Conservation (phyloP, 2,888 invertebrate genomes). For the Andrena chrysosceles region DNA sequence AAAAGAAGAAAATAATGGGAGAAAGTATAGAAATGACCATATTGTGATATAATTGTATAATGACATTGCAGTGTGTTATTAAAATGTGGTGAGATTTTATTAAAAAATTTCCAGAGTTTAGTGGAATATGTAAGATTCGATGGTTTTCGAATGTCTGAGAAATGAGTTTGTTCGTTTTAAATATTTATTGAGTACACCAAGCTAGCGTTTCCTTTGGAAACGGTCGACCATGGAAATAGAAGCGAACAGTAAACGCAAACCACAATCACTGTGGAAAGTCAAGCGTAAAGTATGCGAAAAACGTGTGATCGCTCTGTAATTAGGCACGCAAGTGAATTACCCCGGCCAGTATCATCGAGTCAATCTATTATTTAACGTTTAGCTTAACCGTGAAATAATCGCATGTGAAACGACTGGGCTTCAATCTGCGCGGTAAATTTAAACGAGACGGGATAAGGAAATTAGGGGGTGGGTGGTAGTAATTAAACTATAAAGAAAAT, state of each 20-base stretch:
- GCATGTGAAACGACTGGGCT: constrained; percentile 9
- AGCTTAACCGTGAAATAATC: constrained; percentile 38
- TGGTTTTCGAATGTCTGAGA: too few species aligned
- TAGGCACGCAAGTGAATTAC: constrained; percentile 26
- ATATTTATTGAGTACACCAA: too few species aligned
- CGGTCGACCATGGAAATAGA: not conserved
- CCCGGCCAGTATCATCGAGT: constrained; percentile 9
- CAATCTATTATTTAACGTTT: constrained; percentile 50
- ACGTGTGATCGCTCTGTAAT: constrained; percentile 38
- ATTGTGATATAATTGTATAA: too few species aligned
- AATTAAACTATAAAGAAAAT: too few species aligned
- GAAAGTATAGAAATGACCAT: too few species aligned
- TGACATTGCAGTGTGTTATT: too few species aligned
- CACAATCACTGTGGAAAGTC: constrained; percentile 25
- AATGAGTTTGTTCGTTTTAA: too few species aligned
- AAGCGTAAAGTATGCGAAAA: constrained; percentile 45
- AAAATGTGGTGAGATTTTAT: too few species aligned
- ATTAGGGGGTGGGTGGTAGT: not conserved
- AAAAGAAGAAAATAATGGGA: too few species aligned
- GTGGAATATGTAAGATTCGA: too few species aligned
- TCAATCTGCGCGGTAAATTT: constrained; percentile 8
- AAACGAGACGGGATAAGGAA: not conserved
- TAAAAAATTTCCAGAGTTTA: too few species aligned
- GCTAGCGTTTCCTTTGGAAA: not conserved
- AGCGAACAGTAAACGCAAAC: not conserved